Evolutionary conservation across 2,797 vertebrate species (phyloP), one percentile per base, ranked within the genome.

Genomic region (Zonotrichia albicollis): DNA sequence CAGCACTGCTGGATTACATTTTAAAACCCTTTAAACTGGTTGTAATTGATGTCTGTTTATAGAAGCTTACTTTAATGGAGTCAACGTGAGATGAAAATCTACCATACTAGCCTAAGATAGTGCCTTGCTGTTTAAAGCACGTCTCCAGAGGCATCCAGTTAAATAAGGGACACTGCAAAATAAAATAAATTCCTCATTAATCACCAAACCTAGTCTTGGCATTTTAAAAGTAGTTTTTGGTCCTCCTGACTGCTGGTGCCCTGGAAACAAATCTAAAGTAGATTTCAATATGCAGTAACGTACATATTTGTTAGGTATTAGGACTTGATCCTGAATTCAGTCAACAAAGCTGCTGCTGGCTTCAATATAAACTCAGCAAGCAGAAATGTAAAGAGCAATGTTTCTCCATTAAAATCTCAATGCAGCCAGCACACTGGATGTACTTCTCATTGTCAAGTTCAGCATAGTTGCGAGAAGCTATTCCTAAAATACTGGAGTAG

Each of bases 31-130:
- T 98, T 97, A 98, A 98, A 98, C 97, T 97, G 96, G 96, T 98
- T 98, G 96, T 98, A 98, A 98, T 98, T 98, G 98, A 98, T 98
- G 97, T 98, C 97, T 98, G 97, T 98, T 98, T 98, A 98, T 96
- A 97, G 97, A 98, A 97, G 97, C 98, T 98, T 96, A 97, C 96
- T 98, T 98, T 98, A 98, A 98, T 98, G 96, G 96, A 98, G 96
- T 97, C 96, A 95, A 97, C 67, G 87, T 78, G 93, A 97, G 97
- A 97, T 94, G 92, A 97, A 97, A 97, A 97, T 93, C 89, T 90
- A 55, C 54, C 86, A 82, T 81, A 85, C 84, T 73, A 91, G 94
- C 89, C 94, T 80, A 79, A 93, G 85, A 90, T 73, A 94, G 70
- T 88, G 73, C 38, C 80, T 95, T 78, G 79, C 80, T 93, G 76